Evolutionary conservation across 2,113 vertebrate species (phyloP), one percentile per base, ranked within the genome.

Genomic region (Sylvietta virens): DNA sequence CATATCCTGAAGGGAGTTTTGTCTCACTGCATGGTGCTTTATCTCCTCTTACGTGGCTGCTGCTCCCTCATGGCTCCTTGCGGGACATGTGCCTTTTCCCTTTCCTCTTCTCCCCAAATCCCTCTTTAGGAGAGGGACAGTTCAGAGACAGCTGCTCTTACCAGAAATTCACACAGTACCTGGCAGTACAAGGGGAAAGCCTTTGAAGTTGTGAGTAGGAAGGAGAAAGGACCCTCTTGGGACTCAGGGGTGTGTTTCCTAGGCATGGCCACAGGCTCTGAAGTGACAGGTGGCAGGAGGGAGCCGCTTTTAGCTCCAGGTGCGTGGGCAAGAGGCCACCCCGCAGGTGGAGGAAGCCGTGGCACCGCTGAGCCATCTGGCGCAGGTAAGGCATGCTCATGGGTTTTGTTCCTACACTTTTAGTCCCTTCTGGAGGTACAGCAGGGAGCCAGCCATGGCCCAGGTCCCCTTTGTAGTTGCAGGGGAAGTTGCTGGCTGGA

Each of bases 401-500:
- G 74, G 31, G 24, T 86, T 82, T 80, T 62, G 45, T 47, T 86
- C 13, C 53, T n/a, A n/a, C n/a, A n/a, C n/a, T 76, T 48, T 30
- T 26, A 64, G n/a, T 53, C 27, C 48, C 3, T 0, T 76, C 11
- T 47, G 48, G 86, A 80, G 66, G 64, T 82, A 8, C 48, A 76
- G 73, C n/a, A 56, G 61, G 81, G 87, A 93, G 48, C 47, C 90
- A 89, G 57, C 81, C 31, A 1, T 37, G 74, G 66, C n/a, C 40
- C 81, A 61, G 73, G 70, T 79, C 80, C 58, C 73, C 82, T 94
- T 95, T 95, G 89, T 85, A 94, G 94, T 28, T 95, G 81, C 70
- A 87, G 74, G 91, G 94, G 95, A 96, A 95, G 74, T 94, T 89
- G 57, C 94, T 90, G 93, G 85, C 93, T 87, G 78, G 50, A 96